Evolutionary conservation across 2,113 vertebrate genomes (phyloP).

Genomic region (Thunnus thynnus): DNA sequence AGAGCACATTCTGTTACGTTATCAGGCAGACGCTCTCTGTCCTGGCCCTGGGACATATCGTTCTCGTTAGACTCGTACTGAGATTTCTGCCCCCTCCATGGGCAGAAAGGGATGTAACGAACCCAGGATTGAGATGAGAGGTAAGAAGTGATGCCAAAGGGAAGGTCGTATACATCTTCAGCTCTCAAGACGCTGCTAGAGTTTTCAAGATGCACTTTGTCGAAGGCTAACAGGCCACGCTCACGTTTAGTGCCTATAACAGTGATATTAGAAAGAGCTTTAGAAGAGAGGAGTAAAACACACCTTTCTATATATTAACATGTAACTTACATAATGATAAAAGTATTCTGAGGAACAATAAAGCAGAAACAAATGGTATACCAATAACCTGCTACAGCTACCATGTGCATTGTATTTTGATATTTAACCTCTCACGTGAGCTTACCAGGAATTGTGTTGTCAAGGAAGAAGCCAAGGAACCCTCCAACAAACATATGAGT

Average conservation of each 20-base stretch:
- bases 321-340: not conserved
- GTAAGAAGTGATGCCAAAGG: constrained; percentile 85
- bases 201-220: constrained; percentile 58
- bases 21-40: not conserved
- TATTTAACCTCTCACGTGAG: not conserved
- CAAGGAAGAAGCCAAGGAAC: constrained; percentile 91
- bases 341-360: too few species aligned
- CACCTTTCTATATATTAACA: not conserved
- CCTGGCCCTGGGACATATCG: accelerated
- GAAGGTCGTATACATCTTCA: constrained; percentile 86
- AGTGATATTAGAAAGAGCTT: not conserved
- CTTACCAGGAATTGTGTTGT: constrained; percentile 96
- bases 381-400: not conserved
- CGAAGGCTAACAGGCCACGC: constrained; percentile 84
- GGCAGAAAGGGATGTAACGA: constrained; percentile 86
- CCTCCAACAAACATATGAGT: constrained; percentile 96
- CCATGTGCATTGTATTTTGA: not conserved
- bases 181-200: not conserved
- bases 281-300: not conserved
- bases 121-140: constrained; percentile 78
- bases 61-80: not conserved
- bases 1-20: not conserved
- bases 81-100: constrained; percentile 32
- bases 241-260: constrained; percentile 85
- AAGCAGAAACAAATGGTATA: too few species aligned